A percentile compares a stretch with the other conserved stretches of the same genome.
These are phyloP conservation scores for Ruditapes philippinarum DNA, from an alignment of 1,140 invertebrate species.

Conservation along the genomic window DNA sequence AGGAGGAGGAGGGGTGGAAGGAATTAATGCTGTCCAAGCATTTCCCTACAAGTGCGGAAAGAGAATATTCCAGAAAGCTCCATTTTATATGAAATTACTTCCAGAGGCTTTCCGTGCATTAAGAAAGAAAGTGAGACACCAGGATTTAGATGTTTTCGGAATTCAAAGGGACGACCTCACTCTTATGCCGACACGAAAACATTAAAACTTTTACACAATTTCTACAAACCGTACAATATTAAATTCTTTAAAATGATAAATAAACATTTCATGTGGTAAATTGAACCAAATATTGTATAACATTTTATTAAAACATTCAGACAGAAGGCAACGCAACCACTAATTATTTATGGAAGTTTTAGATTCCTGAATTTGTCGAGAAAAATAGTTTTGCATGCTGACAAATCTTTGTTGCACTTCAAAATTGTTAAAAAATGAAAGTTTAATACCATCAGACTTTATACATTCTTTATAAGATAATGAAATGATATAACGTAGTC, in stretches of 20 bases:
- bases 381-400: too few species aligned
- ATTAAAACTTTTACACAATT: constrained; percentile 92
- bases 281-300: too few species aligned
- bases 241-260: constrained; percentile 96
- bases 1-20: too few species aligned
- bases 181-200: constrained; percentile 92
- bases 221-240: constrained; percentile 96
- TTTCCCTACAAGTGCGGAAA: constrained; percentile 95
- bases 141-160: constrained; percentile 95
- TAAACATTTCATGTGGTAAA: constrained; percentile 94
- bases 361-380: too few species aligned
- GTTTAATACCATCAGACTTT: too few species aligned
- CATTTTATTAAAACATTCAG: too few species aligned
- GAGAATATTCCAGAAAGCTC: constrained; percentile 94
- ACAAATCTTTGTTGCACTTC: too few species aligned
- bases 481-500: too few species aligned
- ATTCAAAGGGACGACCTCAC: constrained; percentile 97
- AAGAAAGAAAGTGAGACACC: constrained; percentile 92
- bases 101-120: constrained; percentile 97
- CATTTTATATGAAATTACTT: constrained; percentile 97
- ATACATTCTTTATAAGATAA: too few species aligned
- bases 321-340: too few species aligned
- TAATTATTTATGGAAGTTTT: too few species aligned
- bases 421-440: too few species aligned
- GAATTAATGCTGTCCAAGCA: constrained; percentile 93